These are phyloP conservation scores for Atractosteus spatula DNA, from an alignment of 2,113 vertebrate species.

Conservation along the genomic window DNA sequence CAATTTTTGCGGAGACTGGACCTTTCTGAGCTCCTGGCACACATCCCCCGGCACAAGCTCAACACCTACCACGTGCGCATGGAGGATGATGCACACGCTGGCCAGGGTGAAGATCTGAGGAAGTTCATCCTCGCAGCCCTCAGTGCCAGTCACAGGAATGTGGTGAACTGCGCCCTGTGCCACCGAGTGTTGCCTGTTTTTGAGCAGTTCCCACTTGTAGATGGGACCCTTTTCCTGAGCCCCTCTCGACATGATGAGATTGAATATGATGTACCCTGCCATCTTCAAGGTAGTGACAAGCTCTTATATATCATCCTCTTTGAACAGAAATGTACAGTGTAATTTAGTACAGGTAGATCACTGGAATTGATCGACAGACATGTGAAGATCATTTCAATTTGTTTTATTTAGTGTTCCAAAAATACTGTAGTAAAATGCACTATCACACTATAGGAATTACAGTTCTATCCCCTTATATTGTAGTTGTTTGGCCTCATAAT, in stretches of 20 bases:
- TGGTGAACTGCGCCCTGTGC: constrained; percentile 96
- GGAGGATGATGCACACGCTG: constrained; percentile 95
- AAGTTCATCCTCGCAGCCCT: constrained; percentile 97
- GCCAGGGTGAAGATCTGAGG: constrained; percentile 95
- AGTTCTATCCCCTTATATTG: too few species aligned
- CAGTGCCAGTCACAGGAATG: constrained; percentile 91
- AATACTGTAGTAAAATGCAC: too few species aligned
- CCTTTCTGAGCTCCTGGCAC: constrained; percentile 90
- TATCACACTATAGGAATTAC: too few species aligned
- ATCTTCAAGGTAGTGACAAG: constrained; percentile 85
- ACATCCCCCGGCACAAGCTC: constrained; percentile 91
- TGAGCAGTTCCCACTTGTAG: constrained; percentile 95
- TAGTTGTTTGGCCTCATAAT: too few species aligned
- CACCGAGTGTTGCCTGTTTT: constrained; percentile 89
- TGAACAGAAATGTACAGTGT: neutral
- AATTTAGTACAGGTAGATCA: neutral
- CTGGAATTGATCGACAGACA: too few species aligned
- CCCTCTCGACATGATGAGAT: constrained; percentile 96
- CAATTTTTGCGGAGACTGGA: constrained; percentile 94
- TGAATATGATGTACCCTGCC: constrained; percentile 96
- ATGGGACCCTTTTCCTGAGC: constrained; percentile 94
- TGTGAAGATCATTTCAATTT: too few species aligned
- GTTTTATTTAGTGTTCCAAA: too few species aligned
- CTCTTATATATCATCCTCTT: neutral
- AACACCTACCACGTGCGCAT: constrained; percentile 98